These are phyloP conservation scores for Leptonema lineaticorne DNA, from an alignment of 1,140 invertebrate genomes.

Conservation along the genomic window DNA sequence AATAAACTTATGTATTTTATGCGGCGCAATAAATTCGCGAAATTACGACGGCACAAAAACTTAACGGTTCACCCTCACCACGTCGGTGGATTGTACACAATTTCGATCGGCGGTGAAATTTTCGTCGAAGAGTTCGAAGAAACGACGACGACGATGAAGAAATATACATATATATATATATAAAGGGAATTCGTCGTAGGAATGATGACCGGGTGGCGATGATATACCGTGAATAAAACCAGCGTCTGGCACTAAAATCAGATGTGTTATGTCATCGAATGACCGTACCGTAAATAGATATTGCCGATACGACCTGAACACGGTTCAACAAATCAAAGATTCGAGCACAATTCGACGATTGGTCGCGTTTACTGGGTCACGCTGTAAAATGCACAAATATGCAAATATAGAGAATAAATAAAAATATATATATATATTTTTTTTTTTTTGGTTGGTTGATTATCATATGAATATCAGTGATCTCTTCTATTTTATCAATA, in stretches of 20 bases:
- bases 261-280: conserved; percentile 21
- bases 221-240: conserved; percentile 14
- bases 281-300: conserved; percentile 20
- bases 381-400: too few relatives aligned
- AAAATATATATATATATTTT: too few relatives aligned
- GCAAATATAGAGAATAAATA: too few relatives aligned
- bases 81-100: too few relatives aligned
- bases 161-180: too few relatives aligned
- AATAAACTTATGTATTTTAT: conserved; percentile 34
- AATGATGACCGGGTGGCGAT: neutral
- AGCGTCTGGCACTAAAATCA: conserved; percentile 7
- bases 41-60: conserved; percentile 32
- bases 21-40: conserved; percentile 29
- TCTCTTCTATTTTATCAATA: too few relatives aligned
- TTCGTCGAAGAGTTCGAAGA: neutral
- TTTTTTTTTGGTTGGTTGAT: too few relatives aligned
- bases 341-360: neutral
- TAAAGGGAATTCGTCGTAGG: neutral
- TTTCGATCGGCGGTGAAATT: conserved; percentile 6
- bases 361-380: too few relatives aligned
- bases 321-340: neutral
- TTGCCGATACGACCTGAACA: conserved; percentile 13
- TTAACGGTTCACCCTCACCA: conserved; percentile 13
- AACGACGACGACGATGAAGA: neutral
- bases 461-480: too few relatives aligned